Percentiles rank a stretch among this genome's conserved stretches.
Conservation (phyloP, 2,888 invertebrate species). For the Cryptocephalus primarius region DNA sequence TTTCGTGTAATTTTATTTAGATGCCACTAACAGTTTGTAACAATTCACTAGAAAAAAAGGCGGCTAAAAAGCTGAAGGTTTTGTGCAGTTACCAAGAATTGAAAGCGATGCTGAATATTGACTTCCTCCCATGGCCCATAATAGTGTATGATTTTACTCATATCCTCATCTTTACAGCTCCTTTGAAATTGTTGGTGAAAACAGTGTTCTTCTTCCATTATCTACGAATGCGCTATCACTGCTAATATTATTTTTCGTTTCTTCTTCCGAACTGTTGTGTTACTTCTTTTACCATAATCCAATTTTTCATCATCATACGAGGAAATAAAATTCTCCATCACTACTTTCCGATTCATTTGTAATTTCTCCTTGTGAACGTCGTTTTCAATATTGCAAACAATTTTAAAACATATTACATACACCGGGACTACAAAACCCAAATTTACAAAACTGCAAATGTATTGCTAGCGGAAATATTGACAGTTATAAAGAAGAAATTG, state of each 20-base stretch:
- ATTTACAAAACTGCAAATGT: too few species aligned
- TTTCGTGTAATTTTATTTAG: background rate
- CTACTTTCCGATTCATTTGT: background rate
- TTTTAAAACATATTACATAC: background rate
- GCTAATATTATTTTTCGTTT: background rate
- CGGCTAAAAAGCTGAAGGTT: background rate
- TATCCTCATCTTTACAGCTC: background rate
- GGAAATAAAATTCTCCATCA: background rate
- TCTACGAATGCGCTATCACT: background rate
- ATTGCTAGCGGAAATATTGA: too few species aligned
- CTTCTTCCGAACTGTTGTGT: too few species aligned
- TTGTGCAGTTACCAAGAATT: background rate
- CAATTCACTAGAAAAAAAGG: background rate
- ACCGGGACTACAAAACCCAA: too few species aligned
- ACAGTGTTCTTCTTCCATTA: background rate
- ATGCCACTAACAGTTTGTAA: too few species aligned
- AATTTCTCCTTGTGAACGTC: background rate
- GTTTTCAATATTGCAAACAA: too few species aligned
- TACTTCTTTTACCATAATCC: background rate
- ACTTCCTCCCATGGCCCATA: background rate
- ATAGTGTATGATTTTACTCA: background rate
- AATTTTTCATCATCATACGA: background rate
- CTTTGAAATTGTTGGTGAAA: background rate
- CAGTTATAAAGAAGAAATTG: too few species aligned
- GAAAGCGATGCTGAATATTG: background rate